Evolutionary conservation across 2,888 invertebrate species (phyloP).

Genomic region (Acanthosepion lycidas): DNA sequence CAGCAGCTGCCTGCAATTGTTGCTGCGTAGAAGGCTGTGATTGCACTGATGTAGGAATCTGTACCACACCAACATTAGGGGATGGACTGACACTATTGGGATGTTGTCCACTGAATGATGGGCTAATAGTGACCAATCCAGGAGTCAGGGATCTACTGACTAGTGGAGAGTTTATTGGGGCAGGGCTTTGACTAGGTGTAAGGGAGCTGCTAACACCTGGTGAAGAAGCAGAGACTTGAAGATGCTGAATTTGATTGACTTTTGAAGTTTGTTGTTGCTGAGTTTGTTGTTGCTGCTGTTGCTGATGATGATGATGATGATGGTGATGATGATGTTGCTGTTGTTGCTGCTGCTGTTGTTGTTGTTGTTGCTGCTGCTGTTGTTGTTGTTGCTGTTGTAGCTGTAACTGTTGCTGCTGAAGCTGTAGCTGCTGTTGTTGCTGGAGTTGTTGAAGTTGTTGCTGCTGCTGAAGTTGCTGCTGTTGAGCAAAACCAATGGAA

Average conservation of each 20-base stretch:
- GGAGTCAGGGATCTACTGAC: conserved; percentile 59
- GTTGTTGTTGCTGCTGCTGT: conserved; percentile 49
- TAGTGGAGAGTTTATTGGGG: conserved; percentile 55
- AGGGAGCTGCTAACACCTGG: conserved; percentile 51
- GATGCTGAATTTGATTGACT: conserved; percentile 50
- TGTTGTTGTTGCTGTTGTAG: conserved; percentile 51
- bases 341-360: conserved; percentile 57
- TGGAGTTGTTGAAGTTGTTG: conserved; percentile 53
- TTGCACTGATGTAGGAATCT: conserved; percentile 54
- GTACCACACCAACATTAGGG: conserved; percentile 59
- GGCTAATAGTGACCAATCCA: conserved; percentile 51
- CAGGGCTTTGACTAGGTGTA: conserved; percentile 57
- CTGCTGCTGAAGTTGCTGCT: conserved; percentile 53
- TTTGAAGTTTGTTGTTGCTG: conserved; percentile 49
- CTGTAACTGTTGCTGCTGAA: conserved; percentile 50
- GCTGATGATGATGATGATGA: conserved; percentile 52
- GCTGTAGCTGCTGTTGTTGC: conserved; percentile 49
- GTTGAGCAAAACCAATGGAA: conserved; percentile 53
- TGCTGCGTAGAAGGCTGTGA: conserved; percentile 51
- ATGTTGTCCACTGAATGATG: conserved; percentile 54
- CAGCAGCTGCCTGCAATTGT: conserved; percentile 47
- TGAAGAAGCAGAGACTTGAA: conserved; percentile 48
- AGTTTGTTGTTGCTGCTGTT: conserved; percentile 52
- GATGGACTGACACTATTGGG: conserved; percentile 53
- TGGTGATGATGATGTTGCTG: conserved; percentile 52